phyloP scores from a whole-genome alignment of 2,113 vertebrate species.

The Neomonachus schauinslandi region DNA sequence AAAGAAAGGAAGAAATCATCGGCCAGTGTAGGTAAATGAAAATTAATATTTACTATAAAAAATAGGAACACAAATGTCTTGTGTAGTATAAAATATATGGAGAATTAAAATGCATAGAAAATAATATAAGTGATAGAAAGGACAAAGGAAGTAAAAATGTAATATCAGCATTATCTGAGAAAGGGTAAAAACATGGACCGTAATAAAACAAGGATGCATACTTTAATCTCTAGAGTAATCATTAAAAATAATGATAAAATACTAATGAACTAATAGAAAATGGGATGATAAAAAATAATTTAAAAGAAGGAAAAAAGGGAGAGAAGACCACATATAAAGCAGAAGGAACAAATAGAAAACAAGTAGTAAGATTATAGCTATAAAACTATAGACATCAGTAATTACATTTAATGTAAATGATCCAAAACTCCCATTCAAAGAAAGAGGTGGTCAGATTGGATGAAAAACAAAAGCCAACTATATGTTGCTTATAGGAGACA shows the following conservation, averaged over 20 bases:
- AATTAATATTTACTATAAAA: constrained; percentile 11
- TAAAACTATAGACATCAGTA: background rate
- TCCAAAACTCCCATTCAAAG: background rate
- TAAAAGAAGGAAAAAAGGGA: background rate
- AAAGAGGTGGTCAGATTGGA: background rate
- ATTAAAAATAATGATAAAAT: constrained; percentile 17
- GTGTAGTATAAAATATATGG: background rate
- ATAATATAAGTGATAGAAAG: background rate
- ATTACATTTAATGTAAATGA: background rate
- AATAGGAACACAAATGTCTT: background rate
- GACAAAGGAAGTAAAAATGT: background rate
- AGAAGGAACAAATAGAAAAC: constrained; percentile 3
- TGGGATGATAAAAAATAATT: background rate
- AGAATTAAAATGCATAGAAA: background rate
- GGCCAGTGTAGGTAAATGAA: background rate
- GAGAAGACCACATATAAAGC: background rate
- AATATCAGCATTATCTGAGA: background rate
- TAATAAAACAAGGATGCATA: background rate
- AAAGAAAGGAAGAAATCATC: background rate
- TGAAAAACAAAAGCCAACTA: background rate
- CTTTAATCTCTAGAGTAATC: background rate
- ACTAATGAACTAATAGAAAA: background rate
- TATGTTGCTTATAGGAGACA: background rate
- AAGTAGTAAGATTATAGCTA: background rate
- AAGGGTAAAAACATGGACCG: background rate